Conservation (phyloP, 2,797 vertebrate species). For the Anguilla marmorata region DNA sequence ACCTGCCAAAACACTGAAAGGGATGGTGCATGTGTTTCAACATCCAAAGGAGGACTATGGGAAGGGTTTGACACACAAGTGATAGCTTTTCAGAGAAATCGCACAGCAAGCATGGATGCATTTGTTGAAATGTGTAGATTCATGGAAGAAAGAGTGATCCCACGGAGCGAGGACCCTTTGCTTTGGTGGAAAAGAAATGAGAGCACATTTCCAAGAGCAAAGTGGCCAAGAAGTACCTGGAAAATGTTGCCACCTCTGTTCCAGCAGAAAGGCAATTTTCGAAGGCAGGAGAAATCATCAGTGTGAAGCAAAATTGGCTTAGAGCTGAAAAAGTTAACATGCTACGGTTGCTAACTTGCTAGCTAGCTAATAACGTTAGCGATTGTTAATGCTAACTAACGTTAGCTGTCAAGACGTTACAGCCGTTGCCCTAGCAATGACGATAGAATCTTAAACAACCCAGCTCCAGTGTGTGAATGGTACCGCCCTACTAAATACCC, state of each 20-base stretch:
- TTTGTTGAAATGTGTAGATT: constrained; percentile 34
- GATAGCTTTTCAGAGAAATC: constrained; percentile 33
- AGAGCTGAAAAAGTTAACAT: neutral
- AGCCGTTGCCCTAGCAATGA: no score
- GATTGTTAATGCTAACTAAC: no score
- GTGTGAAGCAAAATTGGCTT: neutral
- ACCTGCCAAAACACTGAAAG: constrained; percentile 14
- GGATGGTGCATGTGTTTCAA: neutral
- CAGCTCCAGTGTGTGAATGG: no score
- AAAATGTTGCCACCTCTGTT: neutral
- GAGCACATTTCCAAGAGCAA: constrained; percentile 24
- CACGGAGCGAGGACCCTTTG: constrained; percentile 40
- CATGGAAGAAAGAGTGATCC: constrained; percentile 37
- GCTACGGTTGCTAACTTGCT: neutral
- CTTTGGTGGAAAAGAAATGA: constrained; percentile 32
- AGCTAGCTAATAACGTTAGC: no score
- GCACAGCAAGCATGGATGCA: constrained; percentile 28
- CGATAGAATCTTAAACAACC: no score
- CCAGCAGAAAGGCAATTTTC: neutral
- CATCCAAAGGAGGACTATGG: neutral
- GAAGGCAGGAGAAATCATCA: neutral
- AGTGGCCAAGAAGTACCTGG: constrained; percentile 8
- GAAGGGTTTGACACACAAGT: constrained; percentile 17
- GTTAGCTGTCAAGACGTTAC: no score
- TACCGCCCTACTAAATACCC: no score